Evolutionary conservation across 2,888 invertebrate species (phyloP).

Genomic region (Rutpela maculata): DNA sequence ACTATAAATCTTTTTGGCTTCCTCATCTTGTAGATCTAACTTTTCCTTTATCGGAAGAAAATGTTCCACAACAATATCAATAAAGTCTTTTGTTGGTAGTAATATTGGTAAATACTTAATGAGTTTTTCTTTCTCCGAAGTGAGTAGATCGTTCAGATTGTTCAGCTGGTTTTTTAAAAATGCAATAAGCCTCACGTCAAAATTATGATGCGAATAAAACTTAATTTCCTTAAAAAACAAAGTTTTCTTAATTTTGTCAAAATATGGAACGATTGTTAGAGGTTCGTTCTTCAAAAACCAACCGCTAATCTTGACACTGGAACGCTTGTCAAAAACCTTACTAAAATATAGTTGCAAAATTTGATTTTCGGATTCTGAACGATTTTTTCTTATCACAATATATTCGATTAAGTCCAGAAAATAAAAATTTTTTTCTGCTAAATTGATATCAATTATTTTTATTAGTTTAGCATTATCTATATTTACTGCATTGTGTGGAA

Average conservation of each 20-base stretch:
- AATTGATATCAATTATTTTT: slow-evolving; percentile 1
- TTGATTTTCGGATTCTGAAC: slow-evolving; percentile 42
- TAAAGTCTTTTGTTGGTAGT: slow-evolving; percentile 52
- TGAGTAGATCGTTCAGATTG: not conserved
- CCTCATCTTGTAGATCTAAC: slow-evolving; percentile 49
- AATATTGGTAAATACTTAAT: slow-evolving; percentile 44
- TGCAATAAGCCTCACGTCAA: slow-evolving; percentile 47
- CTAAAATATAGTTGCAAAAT: slow-evolving; percentile 46
- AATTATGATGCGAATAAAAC: slow-evolving; percentile 48
- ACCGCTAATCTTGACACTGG: not conserved
- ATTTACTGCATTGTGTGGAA: slow-evolving; percentile 22
- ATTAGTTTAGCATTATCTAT: slow-evolving; percentile 26
- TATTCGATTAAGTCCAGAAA: not conserved
- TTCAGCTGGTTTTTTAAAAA: slow-evolving; percentile 37
- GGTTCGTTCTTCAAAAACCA: slow-evolving; percentile 53
- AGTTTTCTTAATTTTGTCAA: slow-evolving; percentile 35
- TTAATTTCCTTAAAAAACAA: slow-evolving; percentile 35
- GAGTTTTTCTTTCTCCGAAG: slow-evolving; percentile 16
- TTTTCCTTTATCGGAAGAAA: slow-evolving; percentile 54
- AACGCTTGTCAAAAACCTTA: slow-evolving; percentile 18
- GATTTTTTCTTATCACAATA: slow-evolving; percentile 36
- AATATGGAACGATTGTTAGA: slow-evolving; percentile 44
- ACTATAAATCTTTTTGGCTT: slow-evolving; percentile 49
- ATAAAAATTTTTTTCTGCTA: not conserved
- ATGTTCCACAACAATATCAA: slow-evolving; percentile 44